These are phyloP conservation scores for Phymorhynchus buccinoides DNA, from an alignment of 1,140 invertebrate genomes.

Conservation along the genomic window DNA sequence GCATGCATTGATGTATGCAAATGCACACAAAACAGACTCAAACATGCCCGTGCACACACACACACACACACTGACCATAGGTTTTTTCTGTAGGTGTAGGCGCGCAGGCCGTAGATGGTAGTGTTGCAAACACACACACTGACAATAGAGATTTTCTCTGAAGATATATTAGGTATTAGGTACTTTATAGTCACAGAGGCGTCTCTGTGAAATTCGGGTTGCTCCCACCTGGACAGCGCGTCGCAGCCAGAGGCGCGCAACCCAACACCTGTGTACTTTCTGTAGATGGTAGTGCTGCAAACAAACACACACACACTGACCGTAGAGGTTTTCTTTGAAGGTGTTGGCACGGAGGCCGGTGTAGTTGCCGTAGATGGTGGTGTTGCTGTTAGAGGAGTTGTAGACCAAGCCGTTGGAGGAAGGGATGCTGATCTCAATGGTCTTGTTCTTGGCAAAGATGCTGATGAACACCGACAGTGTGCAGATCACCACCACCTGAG, in stretches of 20 bases:
- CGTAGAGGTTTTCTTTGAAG: conserved; percentile 83
- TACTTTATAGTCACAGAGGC: no score
- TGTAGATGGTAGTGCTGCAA: no score
- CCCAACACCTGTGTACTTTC: no score
- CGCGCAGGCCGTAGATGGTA: conserved; percentile 77
- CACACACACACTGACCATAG: conserved; percentile 70
- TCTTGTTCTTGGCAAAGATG: conserved; percentile 61
- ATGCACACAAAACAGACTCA: not conserved
- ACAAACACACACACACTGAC: no score
- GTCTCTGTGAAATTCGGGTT: no score
- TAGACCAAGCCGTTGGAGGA: conserved; percentile 53
- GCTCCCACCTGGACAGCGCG: no score
- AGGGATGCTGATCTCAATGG: conserved; percentile 59
- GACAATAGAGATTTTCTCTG: conserved; percentile 81
- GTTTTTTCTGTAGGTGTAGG: conserved; percentile 83
- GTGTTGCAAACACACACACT: conserved; percentile 54
- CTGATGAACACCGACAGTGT: conserved; percentile 69
- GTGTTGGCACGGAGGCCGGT: conserved; percentile 86
- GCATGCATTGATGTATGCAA: not conserved
- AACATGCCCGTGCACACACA: not conserved
- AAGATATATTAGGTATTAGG: no score
- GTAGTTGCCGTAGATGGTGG: conserved; percentile 78
- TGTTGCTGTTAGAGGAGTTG: conserved; percentile 59
- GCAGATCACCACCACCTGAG: conserved; percentile 69
- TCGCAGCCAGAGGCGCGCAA: no score